Evolutionary conservation across 2,113 vertebrate species (phyloP), one percentile per base, ranked within the genome.

Genomic region (Gymnocephalus cernua): DNA sequence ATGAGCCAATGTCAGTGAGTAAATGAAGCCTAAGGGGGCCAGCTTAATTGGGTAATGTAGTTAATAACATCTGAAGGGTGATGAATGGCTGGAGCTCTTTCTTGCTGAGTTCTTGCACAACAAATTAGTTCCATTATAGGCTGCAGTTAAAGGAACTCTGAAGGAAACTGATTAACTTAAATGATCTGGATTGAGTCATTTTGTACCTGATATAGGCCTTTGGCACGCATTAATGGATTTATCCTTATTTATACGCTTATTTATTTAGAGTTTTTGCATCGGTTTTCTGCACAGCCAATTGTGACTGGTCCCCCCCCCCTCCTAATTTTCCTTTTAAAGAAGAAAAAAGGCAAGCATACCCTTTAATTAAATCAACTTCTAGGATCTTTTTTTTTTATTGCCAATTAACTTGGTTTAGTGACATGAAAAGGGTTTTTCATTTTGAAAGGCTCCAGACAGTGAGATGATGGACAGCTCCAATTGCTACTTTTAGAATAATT

Each of bases 11-110:
- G 82, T 89, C 57, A 48, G 85, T 79, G 92, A 90, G 83, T 84
- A 89, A 93, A 92, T 93, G 85, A 91, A 91, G 80, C 83, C 87
- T 90, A 72, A 75, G 85, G 86, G 90, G 77, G 78, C 6, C 80
- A 78, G 80, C 86, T 80, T 93, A 95, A 95, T 93, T 93, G 88
- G 88, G 88, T 92, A 89, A 92, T 91, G 94, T 90, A 91, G 92
- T 94, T 95, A 94, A 93, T 94, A 94, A 90, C 88, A 88, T 92
- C 88, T 94, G 92, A 93, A 92, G 92, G 85, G 84, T 93, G 93
- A 95, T 94, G 88, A 93, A 94, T 93, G 88, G 89, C 89, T 82
- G 82, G 72, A 77, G 86, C 88, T 90, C 88, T 83, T 83, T 91
- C 87, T 89, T 88, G 89, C 86, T 80, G 90, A 91, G 89, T 91